phyloP scores from a whole-genome alignment of 2,113 vertebrate genomes.

The Corythornis vintsioides region DNA sequence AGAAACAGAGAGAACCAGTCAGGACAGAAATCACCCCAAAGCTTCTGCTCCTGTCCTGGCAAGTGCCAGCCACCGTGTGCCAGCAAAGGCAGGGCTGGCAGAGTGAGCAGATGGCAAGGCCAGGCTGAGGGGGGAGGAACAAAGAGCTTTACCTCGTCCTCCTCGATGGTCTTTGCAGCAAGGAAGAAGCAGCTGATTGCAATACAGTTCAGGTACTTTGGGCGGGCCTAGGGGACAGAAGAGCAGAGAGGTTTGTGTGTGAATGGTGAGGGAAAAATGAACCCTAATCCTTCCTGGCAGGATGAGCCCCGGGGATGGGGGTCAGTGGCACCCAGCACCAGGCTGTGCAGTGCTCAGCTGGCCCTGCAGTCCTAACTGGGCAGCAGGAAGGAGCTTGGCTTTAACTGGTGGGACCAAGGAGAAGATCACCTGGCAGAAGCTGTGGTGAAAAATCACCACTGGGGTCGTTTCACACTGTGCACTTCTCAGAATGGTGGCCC shows the following conservation, averaged over 20 bases:
- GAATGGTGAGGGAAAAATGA: accelerated
- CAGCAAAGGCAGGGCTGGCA: background rate
- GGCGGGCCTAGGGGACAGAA: slow-evolving; percentile 84
- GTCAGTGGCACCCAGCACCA: background rate
- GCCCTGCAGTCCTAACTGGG: too few species aligned
- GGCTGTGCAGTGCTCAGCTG: too few species aligned
- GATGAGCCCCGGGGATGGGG: background rate
- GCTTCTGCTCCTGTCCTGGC: background rate
- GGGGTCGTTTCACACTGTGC: accelerated
- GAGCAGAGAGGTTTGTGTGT: background rate
- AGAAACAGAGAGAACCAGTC: accelerated
- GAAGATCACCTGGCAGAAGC: too few species aligned
- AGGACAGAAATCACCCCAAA: background rate
- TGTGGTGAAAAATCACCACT: background rate
- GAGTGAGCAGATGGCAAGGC: accelerated
- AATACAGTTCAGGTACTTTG: slow-evolving; percentile 97
- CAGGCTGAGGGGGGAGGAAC: accelerated
- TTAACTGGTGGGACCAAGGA: too few species aligned
- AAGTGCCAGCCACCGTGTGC: background rate
- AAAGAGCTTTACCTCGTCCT: slow-evolving; percentile 87
- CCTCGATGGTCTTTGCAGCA: slow-evolving; percentile 93
- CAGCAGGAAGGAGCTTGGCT: too few species aligned
- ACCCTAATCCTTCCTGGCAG: accelerated
- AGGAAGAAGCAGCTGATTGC: slow-evolving; percentile 97
- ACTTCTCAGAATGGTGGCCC: background rate